A percentile compares a stretch with the other conserved stretches of the same genome.
Evolutionary conservation across 2,113 vertebrate species (phyloP).

Genomic region (Sorex araneus): DNA sequence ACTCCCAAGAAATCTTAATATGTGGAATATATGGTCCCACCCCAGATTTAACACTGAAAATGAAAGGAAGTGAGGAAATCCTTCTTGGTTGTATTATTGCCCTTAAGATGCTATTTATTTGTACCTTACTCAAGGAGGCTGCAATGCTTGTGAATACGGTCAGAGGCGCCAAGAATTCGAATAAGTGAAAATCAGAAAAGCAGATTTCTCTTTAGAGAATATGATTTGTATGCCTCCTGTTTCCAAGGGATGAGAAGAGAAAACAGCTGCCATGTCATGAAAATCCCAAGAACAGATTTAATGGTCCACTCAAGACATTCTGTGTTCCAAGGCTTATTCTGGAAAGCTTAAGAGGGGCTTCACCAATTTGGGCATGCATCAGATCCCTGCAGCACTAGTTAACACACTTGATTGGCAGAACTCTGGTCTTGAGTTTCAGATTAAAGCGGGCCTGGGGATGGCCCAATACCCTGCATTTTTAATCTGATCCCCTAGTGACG

Average conservation of each 20-base stretch:
- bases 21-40: not conserved
- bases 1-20: conserved; percentile 38
- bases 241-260: conserved; percentile 12
- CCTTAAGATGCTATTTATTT: not conserved
- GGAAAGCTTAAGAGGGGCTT: not conserved
- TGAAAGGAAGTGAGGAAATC: conserved; percentile 29
- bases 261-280: not conserved
- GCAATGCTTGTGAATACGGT: not conserved
- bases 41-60: not conserved
- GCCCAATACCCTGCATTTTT: not conserved
- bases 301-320: not conserved
- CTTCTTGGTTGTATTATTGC: not conserved
- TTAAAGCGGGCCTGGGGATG: not conserved
- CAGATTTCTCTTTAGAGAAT: not conserved
- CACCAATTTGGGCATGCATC: not conserved
- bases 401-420: not conserved
- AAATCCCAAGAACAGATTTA: conserved; percentile 1
- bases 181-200: not conserved
- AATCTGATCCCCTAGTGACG: not conserved
- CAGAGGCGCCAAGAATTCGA: not conserved
- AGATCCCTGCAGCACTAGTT: not conserved
- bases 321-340: not conserved
- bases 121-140: not conserved
- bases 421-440: not conserved
- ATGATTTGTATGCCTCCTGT: not conserved